Base-by-base conservation (phyloP, 2,888 invertebrate genomes). In the Nysson spinosus region DNA sequence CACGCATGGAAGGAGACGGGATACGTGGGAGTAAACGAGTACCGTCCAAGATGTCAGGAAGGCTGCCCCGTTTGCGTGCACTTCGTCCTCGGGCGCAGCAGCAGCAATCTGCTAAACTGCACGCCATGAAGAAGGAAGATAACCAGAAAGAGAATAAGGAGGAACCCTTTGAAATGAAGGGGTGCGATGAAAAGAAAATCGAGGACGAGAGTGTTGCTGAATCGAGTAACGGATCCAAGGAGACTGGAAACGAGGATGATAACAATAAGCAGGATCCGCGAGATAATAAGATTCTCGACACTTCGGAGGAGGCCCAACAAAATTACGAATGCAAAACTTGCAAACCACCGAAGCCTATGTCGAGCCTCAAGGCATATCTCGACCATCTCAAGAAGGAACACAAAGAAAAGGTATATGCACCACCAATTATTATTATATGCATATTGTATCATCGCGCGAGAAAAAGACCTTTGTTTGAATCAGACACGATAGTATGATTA, bases 321-420 rank as follows among this genome's bases (percentile, higher is more conserved):
- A 75, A 52, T 62, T 80, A 81, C 70, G 82, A 81, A 51, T 89
- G 79, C 69, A 88, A 82, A 79, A 86, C 63, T 44, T 88, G 83
- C 77, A 87, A 79, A 70, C 86, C 78, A 0, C 39, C 77, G 0
- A 80, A 77, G 12, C 78, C 57, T 40, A 76, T 57, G 28, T 20
- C 77, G 0, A 81, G 62, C 39, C 74, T 84, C 11, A 82, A 80
- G 46, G 79, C 80, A 35, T 85, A 85, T 35, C 69, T 83, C 14
- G 79, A 81, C 20, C 84, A 85, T 57, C 64, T 81, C 9, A 83
- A 80, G 37, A 83, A 80, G 35, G 75, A 78, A 34, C 83, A 84
- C 52, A 83, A 84, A 22, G 80, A 81, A 43, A 83, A 83, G 80
- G 84, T 83, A 46, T 24, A 46, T 32, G n/a, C 4, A 6, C n/a